Base-by-base conservation (phyloP, 2,113 vertebrate genomes). In the Nycticorax nycticorax region DNA sequence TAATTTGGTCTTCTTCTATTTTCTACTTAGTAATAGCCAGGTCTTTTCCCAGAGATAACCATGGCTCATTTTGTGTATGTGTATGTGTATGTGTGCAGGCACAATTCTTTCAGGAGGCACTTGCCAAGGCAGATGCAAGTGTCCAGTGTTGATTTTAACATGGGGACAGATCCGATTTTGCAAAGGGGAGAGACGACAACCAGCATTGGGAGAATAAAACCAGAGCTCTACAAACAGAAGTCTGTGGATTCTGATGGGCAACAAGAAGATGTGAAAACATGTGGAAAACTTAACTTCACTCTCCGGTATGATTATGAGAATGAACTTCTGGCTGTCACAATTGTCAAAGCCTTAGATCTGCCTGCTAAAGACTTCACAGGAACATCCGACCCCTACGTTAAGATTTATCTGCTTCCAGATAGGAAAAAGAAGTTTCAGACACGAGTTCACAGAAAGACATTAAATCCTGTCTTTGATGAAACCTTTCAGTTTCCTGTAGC, bases 351-450 rank as follows among this genome's bases (percentile, higher is more conserved):
- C 82, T 97, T 99, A 96, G 99, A 99, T 48, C 98, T 99, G 89
- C 99, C 99, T 8, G 99, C 99, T 93, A 99, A 99, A 97, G 99
- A 99, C 98, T 99, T 99, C 97, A 99, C 98, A 4, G 99, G 99
- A 91, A 99, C 99, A 56, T 99, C 99, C 0, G 99, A 99, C 93
- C 99, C 99, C 1, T 99, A 99, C 6, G 99, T 99, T 94, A 99
- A 99, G 98, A 99, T 99, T 96, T 99, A 99, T 97, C 98, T 99
- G 96, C 99, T 99, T 79, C 99, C 99, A 9, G 99, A 99, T 68
- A 98, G 99, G 93, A 99, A 99, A 97, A 99, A 99, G 98, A 99
- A 99, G 98, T 99, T 99, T 97, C 99, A 99, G 98, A 99, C 99
- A 8, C 98, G 99, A 6, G 99, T 99, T 75, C 99, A 99, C 96